Conservation (phyloP, 2,888 invertebrate genomes). For the Lampropteryx suffumata region DNA sequence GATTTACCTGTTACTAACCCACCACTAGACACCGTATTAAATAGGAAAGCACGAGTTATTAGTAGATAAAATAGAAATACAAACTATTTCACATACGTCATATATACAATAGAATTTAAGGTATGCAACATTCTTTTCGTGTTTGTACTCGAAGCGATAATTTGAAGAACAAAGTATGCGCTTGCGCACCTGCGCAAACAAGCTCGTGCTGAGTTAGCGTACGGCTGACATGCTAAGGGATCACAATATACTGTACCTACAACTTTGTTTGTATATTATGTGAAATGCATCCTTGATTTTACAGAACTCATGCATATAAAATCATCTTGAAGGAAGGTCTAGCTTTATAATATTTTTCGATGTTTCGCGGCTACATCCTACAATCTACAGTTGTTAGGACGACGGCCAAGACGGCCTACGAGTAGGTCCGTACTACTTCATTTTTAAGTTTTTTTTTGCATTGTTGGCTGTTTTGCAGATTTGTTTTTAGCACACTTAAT, state of each 20-base stretch:
- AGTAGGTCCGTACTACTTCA: too few relatives aligned
- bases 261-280: conserved; percentile 2
- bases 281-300: neutral
- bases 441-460: too few relatives aligned
- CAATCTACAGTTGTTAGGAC: too few relatives aligned
- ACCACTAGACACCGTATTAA: too few relatives aligned
- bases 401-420: too few relatives aligned
- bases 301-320: neutral
- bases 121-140: conserved; percentile 42
- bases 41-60: neutral
- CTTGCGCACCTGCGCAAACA: conserved; percentile 76
- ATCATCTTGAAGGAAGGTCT: too few relatives aligned
- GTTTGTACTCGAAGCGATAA: conserved; percentile 63
- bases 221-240: conserved; percentile 47
- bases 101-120: neutral
- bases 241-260: conserved; percentile 36
- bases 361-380: too few relatives aligned
- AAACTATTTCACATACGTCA: neutral
- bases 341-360: too few relatives aligned
- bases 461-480: too few relatives aligned
- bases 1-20: too few relatives aligned
- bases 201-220: conserved; percentile 64
- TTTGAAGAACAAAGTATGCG: conserved; percentile 74
- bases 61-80: too few relatives aligned
- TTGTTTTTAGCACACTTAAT: too few relatives aligned